Conservation (phyloP, 2,888 invertebrate species). For the Sisyra terminalis region DNA sequence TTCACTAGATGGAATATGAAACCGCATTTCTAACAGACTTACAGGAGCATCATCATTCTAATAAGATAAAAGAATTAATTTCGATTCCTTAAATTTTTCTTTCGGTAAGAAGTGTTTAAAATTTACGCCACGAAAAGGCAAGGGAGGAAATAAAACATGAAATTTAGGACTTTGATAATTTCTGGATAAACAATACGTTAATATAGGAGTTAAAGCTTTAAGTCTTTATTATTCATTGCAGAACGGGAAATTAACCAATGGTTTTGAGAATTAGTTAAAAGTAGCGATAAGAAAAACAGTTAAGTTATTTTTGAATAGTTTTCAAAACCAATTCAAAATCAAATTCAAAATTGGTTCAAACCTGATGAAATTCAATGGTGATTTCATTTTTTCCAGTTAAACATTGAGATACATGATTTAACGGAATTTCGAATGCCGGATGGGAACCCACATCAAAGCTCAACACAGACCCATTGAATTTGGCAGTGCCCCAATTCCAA, state of each 20-base stretch:
- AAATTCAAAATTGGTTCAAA: slow-evolving; percentile 19
- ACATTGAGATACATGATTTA: slow-evolving; percentile 91
- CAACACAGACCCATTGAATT: slow-evolving; percentile 75
- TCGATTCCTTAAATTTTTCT: too few species aligned
- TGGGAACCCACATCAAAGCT: slow-evolving; percentile 71
- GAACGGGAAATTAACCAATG: neutral
- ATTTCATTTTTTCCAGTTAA: slow-evolving; percentile 96
- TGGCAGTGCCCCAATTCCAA: slow-evolving; percentile 98
- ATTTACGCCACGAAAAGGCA: too few species aligned
- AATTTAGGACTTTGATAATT: too few species aligned
- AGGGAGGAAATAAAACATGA: too few species aligned
- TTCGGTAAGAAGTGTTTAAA: too few species aligned
- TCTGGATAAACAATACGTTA: too few species aligned
- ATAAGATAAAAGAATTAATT: slow-evolving; percentile 7
- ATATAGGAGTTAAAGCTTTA: too few species aligned
- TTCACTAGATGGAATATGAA: slow-evolving; percentile 89
- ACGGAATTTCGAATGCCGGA: slow-evolving; percentile 89
- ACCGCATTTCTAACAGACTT: slow-evolving; percentile 92
- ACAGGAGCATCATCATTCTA: slow-evolving; percentile 97
- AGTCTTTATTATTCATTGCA: too few species aligned
- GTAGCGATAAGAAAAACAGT: too few species aligned
- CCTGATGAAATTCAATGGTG: slow-evolving; percentile 93
- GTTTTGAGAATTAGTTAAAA: too few species aligned
- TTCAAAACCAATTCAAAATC: slow-evolving; percentile 1
- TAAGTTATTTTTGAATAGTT: too few species aligned